Conservation (phyloP, 2,797 vertebrate genomes). For the Hippopotamyrus pictus region DNA sequence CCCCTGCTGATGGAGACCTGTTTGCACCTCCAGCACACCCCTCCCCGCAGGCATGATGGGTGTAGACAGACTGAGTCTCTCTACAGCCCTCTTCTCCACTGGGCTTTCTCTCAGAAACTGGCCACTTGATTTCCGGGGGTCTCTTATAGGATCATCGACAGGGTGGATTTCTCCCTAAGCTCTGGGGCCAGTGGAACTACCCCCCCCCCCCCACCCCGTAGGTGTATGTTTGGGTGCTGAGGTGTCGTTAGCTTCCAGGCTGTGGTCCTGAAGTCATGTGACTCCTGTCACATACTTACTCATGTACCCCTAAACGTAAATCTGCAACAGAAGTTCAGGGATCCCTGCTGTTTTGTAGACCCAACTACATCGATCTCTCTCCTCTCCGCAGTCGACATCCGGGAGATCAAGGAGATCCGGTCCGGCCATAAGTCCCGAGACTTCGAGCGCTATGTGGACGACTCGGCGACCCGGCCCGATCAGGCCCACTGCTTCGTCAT, state of each 20-base stretch:
- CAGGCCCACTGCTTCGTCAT: conserved; percentile 90
- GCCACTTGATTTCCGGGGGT: not conserved
- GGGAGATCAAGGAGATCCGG: conserved; percentile 96
- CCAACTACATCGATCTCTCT: not conserved
- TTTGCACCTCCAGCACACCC: not conserved
- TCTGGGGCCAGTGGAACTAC: not conserved
- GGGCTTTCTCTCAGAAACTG: not conserved
- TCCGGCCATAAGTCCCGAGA: conserved; percentile 85
- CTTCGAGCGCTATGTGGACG: conserved; percentile 95
- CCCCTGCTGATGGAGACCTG: not conserved
- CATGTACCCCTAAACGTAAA: not conserved
- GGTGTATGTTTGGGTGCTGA: not conserved
- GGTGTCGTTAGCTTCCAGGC: not conserved
- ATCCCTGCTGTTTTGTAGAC: not conserved
- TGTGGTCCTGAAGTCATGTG: not conserved
- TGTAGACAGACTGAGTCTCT: not conserved
- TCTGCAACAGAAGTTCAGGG: not conserved
- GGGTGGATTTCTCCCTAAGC: not conserved
- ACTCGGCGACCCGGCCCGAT: conserved; percentile 74
- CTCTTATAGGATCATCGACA: not conserved
- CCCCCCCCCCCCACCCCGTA: not conserved
- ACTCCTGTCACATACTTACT: not conserved
- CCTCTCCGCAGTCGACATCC: conserved; percentile 78
- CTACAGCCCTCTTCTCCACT: not conserved
- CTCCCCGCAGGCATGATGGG: not conserved